Conservation (phyloP, 2,113 vertebrate species). For the Marcusenius ussheri region DNA sequence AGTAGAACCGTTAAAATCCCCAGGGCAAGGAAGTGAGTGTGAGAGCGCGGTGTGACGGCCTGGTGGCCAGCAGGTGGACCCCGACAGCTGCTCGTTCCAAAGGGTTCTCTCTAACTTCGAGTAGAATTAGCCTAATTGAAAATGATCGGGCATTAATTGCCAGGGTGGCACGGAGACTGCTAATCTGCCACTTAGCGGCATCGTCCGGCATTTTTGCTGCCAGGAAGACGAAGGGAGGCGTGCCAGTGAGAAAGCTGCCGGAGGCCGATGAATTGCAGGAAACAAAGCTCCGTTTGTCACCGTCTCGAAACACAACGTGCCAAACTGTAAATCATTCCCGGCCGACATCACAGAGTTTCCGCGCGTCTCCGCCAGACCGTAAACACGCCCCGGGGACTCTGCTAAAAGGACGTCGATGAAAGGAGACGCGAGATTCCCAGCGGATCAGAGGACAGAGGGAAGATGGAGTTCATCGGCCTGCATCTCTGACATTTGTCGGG, state of each 20-base stretch:
- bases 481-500: constrained; percentile 3
- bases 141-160: constrained; percentile 98
- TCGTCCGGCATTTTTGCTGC: constrained; percentile 33
- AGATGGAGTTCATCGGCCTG: not conserved
- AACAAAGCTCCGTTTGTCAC: not conserved
- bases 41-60: constrained; percentile 68
- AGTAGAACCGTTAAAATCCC: constrained; percentile 46
- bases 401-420: not conserved
- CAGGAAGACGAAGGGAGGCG: constrained; percentile 56
- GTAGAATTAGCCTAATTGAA: constrained; percentile 96
- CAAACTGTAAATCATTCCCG: not conserved
- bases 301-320: not conserved
- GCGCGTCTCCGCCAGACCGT: not conserved
- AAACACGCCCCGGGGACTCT: not conserved
- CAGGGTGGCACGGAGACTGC: constrained; percentile 84
- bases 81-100: constrained; percentile 67
- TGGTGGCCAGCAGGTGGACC: constrained; percentile 69
- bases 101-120: constrained; percentile 80
- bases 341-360: not conserved
- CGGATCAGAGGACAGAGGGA: not conserved
- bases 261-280: constrained; percentile 18
- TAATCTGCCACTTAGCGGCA: constrained; percentile 67
- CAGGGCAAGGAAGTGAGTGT: constrained; percentile 52
- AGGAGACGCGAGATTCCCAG: not conserved
- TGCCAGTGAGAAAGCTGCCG: constrained; percentile 46